A percentile compares a stretch with the other conserved stretches of the same genome.
Evolutionary conservation across 2,888 invertebrate species (phyloP).

Genomic region (Rhagophthalmus giganteus): DNA sequence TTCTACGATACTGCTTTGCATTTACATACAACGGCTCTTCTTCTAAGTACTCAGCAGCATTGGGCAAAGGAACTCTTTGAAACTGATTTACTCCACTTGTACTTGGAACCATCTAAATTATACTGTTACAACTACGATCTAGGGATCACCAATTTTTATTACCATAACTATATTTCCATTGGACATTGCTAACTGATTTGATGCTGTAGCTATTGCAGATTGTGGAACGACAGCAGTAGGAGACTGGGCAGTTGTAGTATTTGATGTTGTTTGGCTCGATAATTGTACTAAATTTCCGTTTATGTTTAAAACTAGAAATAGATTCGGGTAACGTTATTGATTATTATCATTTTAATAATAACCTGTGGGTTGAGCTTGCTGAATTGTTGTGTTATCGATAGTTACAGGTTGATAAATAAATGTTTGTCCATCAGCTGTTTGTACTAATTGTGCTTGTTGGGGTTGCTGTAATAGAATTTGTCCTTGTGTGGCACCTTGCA

Average conservation of each 20-base stretch:
- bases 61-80: constrained; percentile 64
- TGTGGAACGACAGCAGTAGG: constrained; percentile 55
- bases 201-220: constrained; percentile 55
- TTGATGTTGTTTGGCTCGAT: constrained; percentile 49
- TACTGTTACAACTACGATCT: no score
- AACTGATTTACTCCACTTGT: constrained; percentile 57
- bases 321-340: constrained; percentile 25
- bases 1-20: constrained; percentile 96
- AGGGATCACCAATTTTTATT: no score
- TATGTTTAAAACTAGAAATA: constrained; percentile 70
- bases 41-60: constrained; percentile 68
- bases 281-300: constrained; percentile 79
- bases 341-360: no score
- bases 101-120: constrained; percentile 64
- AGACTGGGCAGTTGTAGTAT: constrained; percentile 46
- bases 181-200: constrained; percentile 61
- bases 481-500: constrained; percentile 60
- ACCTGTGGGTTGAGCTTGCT: constrained; percentile 65
- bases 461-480: constrained; percentile 66
- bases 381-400: constrained; percentile 59
- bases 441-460: constrained; percentile 79
- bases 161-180: constrained; percentile 80
- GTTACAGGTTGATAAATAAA: constrained; percentile 83
- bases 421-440: constrained; percentile 91
- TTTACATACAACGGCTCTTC: constrained; percentile 98